These are phyloP conservation scores for Podarcis lilfordi DNA, from an alignment of 2,797 vertebrate species.

Conservation along the genomic window DNA sequence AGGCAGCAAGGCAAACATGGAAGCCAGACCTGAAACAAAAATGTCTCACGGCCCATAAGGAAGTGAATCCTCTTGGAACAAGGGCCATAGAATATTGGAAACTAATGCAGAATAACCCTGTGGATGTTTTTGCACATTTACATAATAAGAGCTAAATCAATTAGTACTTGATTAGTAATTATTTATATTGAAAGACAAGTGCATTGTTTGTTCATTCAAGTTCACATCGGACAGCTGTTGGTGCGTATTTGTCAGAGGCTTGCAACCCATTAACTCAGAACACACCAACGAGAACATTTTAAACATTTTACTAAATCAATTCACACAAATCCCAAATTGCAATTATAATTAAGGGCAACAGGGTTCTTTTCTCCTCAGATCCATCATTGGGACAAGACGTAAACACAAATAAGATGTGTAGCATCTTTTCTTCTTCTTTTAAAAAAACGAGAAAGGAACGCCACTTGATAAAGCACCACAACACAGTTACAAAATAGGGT, in stretches of 20 bases:
- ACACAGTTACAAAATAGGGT: slow-evolving; percentile 82
- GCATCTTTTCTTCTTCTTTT: slow-evolving; percentile 72
- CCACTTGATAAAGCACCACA: slow-evolving; percentile 81
- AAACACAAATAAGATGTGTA: slow-evolving; percentile 80
- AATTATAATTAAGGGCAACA: slow-evolving; percentile 83
- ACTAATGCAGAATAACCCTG: neutral
- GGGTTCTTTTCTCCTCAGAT: slow-evolving; percentile 73
- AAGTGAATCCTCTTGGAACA: slow-evolving; percentile 3
- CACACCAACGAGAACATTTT: slow-evolving; percentile 76
- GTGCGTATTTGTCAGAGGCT: neutral
- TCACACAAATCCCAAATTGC: slow-evolving; percentile 88
- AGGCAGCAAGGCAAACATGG: neutral
- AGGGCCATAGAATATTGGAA: neutral
- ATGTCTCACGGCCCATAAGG: neutral
- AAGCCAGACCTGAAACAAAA: neutral
- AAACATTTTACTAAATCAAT: slow-evolving; percentile 89
- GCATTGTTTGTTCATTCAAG: neutral
- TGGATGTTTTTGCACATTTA: neutral
- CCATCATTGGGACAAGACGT: slow-evolving; percentile 85
- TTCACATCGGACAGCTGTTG: neutral
- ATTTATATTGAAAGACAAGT: neutral
- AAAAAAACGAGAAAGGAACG: slow-evolving; percentile 73
- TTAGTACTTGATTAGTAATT: neutral
- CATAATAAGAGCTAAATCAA: neutral
- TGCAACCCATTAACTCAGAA: slow-evolving; percentile 57